Percentiles rank a stretch among this genome's conserved stretches.
phyloP scores from a whole-genome alignment of 2,888 invertebrate genomes.

The Isotomurus palustris region DNA sequence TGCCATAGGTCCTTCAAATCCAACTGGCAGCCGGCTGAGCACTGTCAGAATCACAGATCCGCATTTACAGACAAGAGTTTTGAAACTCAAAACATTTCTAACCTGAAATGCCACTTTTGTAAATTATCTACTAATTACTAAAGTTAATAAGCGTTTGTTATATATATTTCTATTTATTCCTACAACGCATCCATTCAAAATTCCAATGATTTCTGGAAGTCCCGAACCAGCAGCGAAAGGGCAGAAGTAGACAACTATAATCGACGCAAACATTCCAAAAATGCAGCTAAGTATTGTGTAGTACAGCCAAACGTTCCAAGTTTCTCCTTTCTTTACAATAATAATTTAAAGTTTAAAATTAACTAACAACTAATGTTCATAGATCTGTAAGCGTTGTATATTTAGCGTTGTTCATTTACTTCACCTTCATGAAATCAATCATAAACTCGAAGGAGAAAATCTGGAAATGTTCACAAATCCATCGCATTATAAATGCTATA shows the following conservation, averaged over 20 bases:
- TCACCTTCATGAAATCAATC: too few relatives aligned
- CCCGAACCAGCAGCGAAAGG: constrained; percentile 48
- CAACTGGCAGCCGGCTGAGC: constrained; percentile 52
- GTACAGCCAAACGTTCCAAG: constrained; percentile 30
- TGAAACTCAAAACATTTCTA: constrained; percentile 50
- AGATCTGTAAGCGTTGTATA: constrained; percentile 33
- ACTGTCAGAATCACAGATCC: constrained; percentile 50
- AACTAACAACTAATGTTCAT: neutral
- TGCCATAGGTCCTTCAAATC: constrained; percentile 52
- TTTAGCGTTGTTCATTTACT: constrained; percentile 39
- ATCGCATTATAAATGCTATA: constrained; percentile 50
- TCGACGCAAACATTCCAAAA: constrained; percentile 33
- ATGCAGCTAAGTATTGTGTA: constrained; percentile 36
- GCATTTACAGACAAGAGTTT: constrained; percentile 50
- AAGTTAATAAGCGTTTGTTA: constrained; percentile 1
- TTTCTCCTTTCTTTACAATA: constrained; percentile 20
- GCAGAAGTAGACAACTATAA: constrained; percentile 40
- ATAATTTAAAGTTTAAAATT: neutral
- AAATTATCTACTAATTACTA: constrained; percentile 1
- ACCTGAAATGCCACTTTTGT: constrained; percentile 36
- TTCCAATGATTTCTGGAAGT: constrained; percentile 51
- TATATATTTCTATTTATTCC: neutral
- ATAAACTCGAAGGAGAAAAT: too few relatives aligned
- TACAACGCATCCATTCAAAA: constrained; percentile 50
- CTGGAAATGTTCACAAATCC: constrained; percentile 38